Evolutionary conservation across 2,797 vertebrate genomes (phyloP).

Genomic region (Antrozous pallidus): DNA sequence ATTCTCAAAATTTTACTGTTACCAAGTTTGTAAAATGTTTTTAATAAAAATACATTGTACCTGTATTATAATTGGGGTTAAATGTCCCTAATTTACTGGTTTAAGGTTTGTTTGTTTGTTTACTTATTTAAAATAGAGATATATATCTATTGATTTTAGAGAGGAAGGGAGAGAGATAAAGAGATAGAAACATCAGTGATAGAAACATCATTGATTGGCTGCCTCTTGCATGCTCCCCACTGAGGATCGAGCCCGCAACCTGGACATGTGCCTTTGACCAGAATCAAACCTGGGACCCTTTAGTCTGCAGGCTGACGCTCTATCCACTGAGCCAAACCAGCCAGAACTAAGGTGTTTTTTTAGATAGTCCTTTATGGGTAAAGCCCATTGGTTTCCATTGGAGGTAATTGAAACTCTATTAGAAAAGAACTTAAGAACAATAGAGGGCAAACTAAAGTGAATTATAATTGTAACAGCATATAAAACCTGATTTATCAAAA

Average conservation of each 20-base stretch:
- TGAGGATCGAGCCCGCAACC: no score
- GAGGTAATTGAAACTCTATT: constrained; percentile 8
- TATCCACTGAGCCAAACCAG: no score
- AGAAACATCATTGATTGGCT: no score
- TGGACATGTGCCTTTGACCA: no score
- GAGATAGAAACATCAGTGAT: no score
- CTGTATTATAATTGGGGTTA: constrained; percentile 18
- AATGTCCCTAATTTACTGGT: not conserved
- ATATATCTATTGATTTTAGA: no score
- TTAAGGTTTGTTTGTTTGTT: not conserved
- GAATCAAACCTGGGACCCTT: no score
- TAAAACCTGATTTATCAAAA: not conserved
- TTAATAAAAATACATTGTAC: not conserved
- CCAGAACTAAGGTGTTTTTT: not conserved
- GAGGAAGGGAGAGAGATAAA: no score
- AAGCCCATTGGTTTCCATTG: not conserved
- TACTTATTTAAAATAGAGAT: no score
- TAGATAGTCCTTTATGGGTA: not conserved
- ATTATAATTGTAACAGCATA: not conserved
- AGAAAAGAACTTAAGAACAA: not conserved
- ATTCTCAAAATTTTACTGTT: not conserved
- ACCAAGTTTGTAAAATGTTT: not conserved
- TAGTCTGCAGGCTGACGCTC: no score
- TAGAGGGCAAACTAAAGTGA: constrained; percentile 14
- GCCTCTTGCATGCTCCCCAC: no score